Evolutionary conservation across 1,140 invertebrate genomes (phyloP).

Genomic region (Cryptotermes secundus): DNA sequence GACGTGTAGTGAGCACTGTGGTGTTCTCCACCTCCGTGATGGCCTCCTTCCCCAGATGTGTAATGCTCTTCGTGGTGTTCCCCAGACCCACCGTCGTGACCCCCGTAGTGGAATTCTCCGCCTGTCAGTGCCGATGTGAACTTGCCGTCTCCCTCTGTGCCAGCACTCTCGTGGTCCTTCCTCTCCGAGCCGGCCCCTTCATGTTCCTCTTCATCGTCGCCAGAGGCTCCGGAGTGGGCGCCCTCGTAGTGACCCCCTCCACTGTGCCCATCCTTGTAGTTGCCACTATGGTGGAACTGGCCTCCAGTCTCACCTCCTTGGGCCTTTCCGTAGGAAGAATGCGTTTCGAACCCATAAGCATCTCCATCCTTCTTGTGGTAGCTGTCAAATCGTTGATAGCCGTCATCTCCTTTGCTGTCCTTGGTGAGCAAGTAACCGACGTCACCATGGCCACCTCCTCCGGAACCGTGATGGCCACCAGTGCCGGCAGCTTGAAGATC

Average conservation of each 20-base stretch:
- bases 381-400: conserved; percentile 68
- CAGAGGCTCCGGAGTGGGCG: neutral
- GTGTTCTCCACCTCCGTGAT: neutral
- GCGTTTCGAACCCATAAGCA: conserved; percentile 66
- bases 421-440: conserved; percentile 64
- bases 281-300: conserved; percentile 35
- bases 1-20: conserved; percentile 15
- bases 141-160: neutral
- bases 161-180: neutral
- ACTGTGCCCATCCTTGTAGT: conserved; percentile 36
- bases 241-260: conserved; percentile 40
- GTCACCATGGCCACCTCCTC: conserved; percentile 59
- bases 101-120: conserved; percentile 1
- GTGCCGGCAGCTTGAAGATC: conserved; percentile 18
- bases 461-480: conserved; percentile 28
- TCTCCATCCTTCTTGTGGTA: conserved; percentile 71
- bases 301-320: conserved; percentile 47
- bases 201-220: neutral
- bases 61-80: conserved; percentile 3
- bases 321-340: conserved; percentile 58
- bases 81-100: neutral
- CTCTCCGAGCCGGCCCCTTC: neutral
- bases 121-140: neutral
- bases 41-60: neutral
- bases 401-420: conserved; percentile 63